Base-by-base conservation (phyloP, 2,888 invertebrate genomes). In the Ptychoptera contaminata region DNA sequence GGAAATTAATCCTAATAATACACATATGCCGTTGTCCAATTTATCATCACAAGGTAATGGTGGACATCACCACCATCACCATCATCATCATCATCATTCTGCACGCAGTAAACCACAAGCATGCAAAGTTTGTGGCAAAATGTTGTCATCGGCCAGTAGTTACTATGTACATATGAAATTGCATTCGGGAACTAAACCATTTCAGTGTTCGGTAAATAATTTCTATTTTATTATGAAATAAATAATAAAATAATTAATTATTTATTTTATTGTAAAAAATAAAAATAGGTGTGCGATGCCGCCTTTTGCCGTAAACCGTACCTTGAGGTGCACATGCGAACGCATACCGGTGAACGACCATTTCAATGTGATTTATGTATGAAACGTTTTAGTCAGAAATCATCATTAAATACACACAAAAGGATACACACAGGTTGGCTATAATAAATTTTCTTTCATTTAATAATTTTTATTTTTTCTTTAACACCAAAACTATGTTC, bases 81-180 rank as follows among this genome's bases (percentile, higher is more conserved):
- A n/a, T 4, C 16, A 16, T 30, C 29, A 40, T 58, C 67, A 39
- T 40, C 30, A 40, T 40, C 30, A 16, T 10, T 16, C 34, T 42
- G 73, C 74, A 40, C 68, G 76, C 51, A 73, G 75, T 46, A 81
- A 80, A 56, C 78, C 80, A 38, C 82, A 83, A 59, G 77, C 76
- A 51, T 84, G 84, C 65, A 81, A 82, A 68, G 74, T 82, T 47
- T 83, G 83, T 62, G 80, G 81, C 46, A 82, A 82, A 69, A 76
- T 82, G 48, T 63, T 83, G 50, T 82, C 82, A 45, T 82, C 82
- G 11, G 76, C 81, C 47, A 80, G 81, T 37, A 82, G 81, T 52
- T 82, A 82, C 61, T 82, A 84, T 60, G 84, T 83, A 55, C 84
- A 84, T 63, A 80, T 83, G 80, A 83, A 83, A 64, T 70, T 82